Evolutionary conservation across 2,888 invertebrate genomes (phyloP), one percentile per base, ranked within the genome.

Genomic region (Aspidiotus rigidus): DNA sequence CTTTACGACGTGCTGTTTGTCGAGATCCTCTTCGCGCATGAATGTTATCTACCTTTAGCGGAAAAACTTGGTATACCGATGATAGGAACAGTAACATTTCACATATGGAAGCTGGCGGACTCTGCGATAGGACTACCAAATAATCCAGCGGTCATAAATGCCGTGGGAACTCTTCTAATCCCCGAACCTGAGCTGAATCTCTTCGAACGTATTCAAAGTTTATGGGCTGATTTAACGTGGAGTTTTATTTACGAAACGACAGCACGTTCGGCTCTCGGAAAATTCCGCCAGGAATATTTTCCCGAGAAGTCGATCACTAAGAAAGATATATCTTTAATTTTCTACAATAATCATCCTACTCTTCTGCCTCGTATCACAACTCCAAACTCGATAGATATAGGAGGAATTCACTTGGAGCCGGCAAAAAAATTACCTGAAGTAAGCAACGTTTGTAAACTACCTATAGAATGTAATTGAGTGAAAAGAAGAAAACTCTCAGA

Each of bases 341-440:
- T n/a, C n/a, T n/a, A n/a, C n/a, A n/a, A n/a, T n/a, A n/a, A n/a
- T n/a, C n/a, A n/a, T n/a, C n/a, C n/a, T n/a, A n/a, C n/a, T n/a
- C n/a, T n/a, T n/a, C n/a, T n/a, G 3, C 41, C 64, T 40, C 53
- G 64, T 40, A 28, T 55, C 15, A 49, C 41, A 55, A 39, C 39
- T 54, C 64, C 53, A 1, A 64, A 53, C 39, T 49, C 53, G n/a
- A 64, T 64, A 5, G 64, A 64, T 15, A 44, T n/a, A n/a, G n/a
- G n/a, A n/a, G n/a, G n/a, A n/a, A n/a, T n/a, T n/a, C n/a, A n/a
- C n/a, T n/a, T n/a, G 7, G 16, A 44, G 8, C 64, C 28, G 8
- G 49, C 55, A n/a, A 64, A 64, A 54, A 39, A 39, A 28, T 40
- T 64, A 39, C 64, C 64, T 1, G 16, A 64, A 28, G 64, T 64